phyloP scores from a whole-genome alignment of 1,140 invertebrate genomes.

The Dreissena rostriformis region DNA sequence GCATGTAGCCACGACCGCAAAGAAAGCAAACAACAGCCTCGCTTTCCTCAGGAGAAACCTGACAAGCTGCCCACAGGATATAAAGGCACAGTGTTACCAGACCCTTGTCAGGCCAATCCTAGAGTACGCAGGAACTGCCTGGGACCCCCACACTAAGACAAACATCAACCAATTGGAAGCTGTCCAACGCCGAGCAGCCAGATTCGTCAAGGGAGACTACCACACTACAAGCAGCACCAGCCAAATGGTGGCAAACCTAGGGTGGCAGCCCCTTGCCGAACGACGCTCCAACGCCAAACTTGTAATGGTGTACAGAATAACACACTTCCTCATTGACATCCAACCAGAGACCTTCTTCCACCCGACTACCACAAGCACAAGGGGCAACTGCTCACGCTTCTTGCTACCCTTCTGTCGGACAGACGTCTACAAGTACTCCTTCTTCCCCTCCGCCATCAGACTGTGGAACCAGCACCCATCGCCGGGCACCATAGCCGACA shows the following conservation, averaged over 20 bases:
- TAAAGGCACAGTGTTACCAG: slow-evolving; percentile 8
- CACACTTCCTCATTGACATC: slow-evolving; percentile 7
- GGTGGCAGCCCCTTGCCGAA: slow-evolving; percentile 9
- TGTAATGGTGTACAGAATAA: slow-evolving; percentile 2
- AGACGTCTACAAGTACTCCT: slow-evolving; percentile 11
- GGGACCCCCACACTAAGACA: slow-evolving; percentile 46
- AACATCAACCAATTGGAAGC: slow-evolving; percentile 50
- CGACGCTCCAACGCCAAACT: neutral
- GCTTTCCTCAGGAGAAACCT: slow-evolving; percentile 46
- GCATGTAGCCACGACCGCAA: neutral
- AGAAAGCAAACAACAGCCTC: slow-evolving; percentile 25
- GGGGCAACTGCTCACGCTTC: neutral
- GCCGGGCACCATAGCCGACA: neutral
- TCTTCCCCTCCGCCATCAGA: slow-evolving; percentile 18
- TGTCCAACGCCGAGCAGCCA: slow-evolving; percentile 62
- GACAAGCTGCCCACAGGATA: slow-evolving; percentile 7
- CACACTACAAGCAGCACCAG: slow-evolving; percentile 1
- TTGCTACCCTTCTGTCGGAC: neutral
- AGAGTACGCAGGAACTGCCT: slow-evolving; percentile 56
- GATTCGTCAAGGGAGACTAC: slow-evolving; percentile 17
- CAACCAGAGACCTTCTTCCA: neutral
- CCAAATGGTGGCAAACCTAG: slow-evolving; percentile 4
- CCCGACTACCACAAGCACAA: neutral
- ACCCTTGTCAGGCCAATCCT: slow-evolving; percentile 25
- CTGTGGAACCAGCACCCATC: slow-evolving; percentile 27